Evolutionary conservation across 2,888 invertebrate genomes (phyloP).

Genomic region (Lepetodrilus schrolli): DNA sequence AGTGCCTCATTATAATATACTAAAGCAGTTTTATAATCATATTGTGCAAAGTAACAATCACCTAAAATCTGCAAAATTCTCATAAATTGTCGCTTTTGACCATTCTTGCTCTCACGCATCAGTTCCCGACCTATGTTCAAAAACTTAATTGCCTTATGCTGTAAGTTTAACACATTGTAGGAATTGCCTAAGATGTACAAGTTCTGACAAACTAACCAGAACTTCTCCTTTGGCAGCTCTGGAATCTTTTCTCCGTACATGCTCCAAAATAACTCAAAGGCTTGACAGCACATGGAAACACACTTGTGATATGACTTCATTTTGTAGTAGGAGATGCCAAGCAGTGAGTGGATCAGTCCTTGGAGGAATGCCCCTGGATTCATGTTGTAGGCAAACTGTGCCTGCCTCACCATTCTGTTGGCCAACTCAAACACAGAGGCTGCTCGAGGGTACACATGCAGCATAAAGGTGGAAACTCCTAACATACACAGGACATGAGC

Average conservation of each 20-base stretch:
- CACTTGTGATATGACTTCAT: slow-evolving; percentile 72
- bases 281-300: slow-evolving; percentile 71
- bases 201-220: slow-evolving; percentile 73
- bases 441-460: slow-evolving; percentile 72
- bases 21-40: slow-evolving; percentile 70
- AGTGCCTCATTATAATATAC: slow-evolving; percentile 72
- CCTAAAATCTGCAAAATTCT: slow-evolving; percentile 68
- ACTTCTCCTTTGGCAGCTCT: slow-evolving; percentile 65
- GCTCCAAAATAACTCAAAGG: slow-evolving; percentile 70
- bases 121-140: slow-evolving; percentile 66
- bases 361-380: slow-evolving; percentile 55
- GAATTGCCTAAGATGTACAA: slow-evolving; percentile 72
- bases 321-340: slow-evolving; percentile 71
- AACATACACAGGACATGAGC: slow-evolving; percentile 74
- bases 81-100: slow-evolving; percentile 67
- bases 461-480: slow-evolving; percentile 71
- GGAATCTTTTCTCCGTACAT: slow-evolving; percentile 67
- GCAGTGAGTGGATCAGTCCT: slow-evolving; percentile 69
- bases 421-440: slow-evolving; percentile 72
- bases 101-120: slow-evolving; percentile 54
- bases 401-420: slow-evolving; percentile 69
- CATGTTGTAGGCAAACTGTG: neutral
- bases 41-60: slow-evolving; percentile 71
- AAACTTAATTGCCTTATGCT: slow-evolving; percentile 71
- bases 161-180: slow-evolving; percentile 68